A percentile compares a stretch with the other conserved stretches of the same genome.
These are phyloP conservation scores for Troides aeacus DNA, from an alignment of 2,888 invertebrate species.

Conservation along the genomic window DNA sequence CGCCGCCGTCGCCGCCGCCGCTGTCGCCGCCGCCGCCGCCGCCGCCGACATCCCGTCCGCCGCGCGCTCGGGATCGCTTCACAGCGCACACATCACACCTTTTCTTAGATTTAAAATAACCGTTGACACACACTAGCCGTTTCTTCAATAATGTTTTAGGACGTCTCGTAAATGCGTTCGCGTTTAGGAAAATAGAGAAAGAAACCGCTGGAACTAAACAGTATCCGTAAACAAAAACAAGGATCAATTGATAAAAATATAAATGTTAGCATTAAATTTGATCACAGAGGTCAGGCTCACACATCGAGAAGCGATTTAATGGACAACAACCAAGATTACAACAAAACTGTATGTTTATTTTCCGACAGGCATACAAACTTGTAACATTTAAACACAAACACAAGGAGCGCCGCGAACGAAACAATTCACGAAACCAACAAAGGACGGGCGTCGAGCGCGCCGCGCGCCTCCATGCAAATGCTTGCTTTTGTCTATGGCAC, in stretches of 20 bases:
- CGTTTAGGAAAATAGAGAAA: neutral
- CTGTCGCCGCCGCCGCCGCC: slow-evolving; percentile 85
- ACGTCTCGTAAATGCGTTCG: neutral
- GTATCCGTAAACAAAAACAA: slow-evolving; percentile 16
- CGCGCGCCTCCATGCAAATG: too few relatives aligned
- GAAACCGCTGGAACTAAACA: neutral
- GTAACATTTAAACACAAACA: neutral
- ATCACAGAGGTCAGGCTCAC: neutral
- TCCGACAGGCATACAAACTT: neutral
- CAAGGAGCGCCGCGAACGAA: neutral
- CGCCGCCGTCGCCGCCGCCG: slow-evolving; percentile 86
- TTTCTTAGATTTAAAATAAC: neutral
- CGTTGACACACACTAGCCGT: neutral
- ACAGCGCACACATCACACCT: slow-evolving; percentile 25
- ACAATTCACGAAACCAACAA: neutral
- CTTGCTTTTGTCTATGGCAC: too few relatives aligned
- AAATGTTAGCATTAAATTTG: neutral
- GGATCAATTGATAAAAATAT: slow-evolving; percentile 1
- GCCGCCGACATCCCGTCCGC: slow-evolving; percentile 42
- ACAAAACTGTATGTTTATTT: neutral
- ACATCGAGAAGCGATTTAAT: neutral
- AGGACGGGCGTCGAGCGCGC: neutral
- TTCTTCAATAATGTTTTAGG: neutral
- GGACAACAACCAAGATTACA: neutral
- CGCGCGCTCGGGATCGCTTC: slow-evolving; percentile 30